Evolutionary conservation across 2,888 invertebrate species (phyloP).

Genomic region (Tipula unca): DNA sequence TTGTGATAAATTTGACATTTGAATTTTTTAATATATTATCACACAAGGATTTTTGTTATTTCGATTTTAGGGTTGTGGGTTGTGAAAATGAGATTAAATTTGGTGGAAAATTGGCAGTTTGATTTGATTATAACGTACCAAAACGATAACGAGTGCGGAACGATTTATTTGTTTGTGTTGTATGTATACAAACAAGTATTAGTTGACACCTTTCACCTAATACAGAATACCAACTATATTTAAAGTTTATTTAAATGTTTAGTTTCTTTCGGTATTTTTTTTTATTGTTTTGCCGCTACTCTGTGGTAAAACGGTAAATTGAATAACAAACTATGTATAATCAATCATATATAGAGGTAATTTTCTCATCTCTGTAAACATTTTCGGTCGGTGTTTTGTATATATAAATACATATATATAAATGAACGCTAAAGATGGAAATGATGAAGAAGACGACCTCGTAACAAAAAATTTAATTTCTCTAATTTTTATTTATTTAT

Average conservation of each 20-base stretch:
- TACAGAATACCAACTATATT: background rate
- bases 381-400: background rate
- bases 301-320: background rate
- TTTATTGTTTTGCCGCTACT: background rate
- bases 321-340: background rate
- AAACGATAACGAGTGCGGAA: background rate
- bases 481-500: conserved; percentile 14
- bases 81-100: background rate
- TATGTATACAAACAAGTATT: background rate
- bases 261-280: background rate
- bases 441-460: background rate
- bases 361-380: background rate
- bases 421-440: background rate
- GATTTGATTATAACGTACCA: background rate
- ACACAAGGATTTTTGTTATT: background rate
- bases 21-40: background rate
- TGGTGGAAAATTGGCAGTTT: background rate
- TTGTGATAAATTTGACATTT: background rate
- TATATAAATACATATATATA: background rate
- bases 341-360: conserved; percentile 1
- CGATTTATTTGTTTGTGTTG: background rate
- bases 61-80: background rate
- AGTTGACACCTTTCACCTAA: background rate
- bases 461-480: background rate
- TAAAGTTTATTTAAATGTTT: background rate